Evolutionary conservation across 92 coral and sea anemone species (phyloP), one percentile per base, ranked within the genome.

Genomic region (Bergia sp.): DNA sequence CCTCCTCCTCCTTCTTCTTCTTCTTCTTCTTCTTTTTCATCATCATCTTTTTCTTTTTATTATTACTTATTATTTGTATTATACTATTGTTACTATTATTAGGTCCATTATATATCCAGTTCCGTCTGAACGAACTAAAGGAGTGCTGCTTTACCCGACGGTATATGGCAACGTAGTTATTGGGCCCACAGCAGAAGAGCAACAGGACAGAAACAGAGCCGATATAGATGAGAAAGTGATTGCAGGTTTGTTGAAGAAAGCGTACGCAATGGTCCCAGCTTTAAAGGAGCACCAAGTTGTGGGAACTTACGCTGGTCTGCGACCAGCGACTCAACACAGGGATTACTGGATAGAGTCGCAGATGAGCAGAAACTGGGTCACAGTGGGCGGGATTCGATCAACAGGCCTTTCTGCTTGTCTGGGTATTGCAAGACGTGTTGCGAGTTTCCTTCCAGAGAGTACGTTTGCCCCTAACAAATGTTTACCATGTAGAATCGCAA

Each of bases 181-280:
- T 75, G 97, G 97, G 7, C 97, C 97, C 1, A 94, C 97, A 13
- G 97, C 97, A 2, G 97, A 94, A 81, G 97, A 94, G 64, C 97
- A 94, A 50, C 73, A 66, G 40, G 95, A 92, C 85, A 93, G 97
- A 47, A 61, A 44, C 5, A 73, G 72, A 55, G 97, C 95, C 3
- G 89, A 86, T 37, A 89, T 88, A 69, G 93, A 94, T 23, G 73
- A 87, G 41, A 65, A 82, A 10, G 88, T 94, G 20, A 91, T 94
- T 23, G 88, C 66, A 18, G 73, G 39, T 36, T 91, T 94, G 47
- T 73, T 92, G 39, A 82, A 76, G 44, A 88, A 39, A 12, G 97
- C 97, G 11, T 78, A 82, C 20, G 82, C 15, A 15, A 81, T 92
- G 64, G 71, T 94, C 7, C 97, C 97, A 2, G 65, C 88, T 37